A percentile compares a stretch with the other conserved stretches of the same genome.
Evolutionary conservation across 2,797 vertebrate species (phyloP).

Genomic region (Moxostoma hubbsi): DNA sequence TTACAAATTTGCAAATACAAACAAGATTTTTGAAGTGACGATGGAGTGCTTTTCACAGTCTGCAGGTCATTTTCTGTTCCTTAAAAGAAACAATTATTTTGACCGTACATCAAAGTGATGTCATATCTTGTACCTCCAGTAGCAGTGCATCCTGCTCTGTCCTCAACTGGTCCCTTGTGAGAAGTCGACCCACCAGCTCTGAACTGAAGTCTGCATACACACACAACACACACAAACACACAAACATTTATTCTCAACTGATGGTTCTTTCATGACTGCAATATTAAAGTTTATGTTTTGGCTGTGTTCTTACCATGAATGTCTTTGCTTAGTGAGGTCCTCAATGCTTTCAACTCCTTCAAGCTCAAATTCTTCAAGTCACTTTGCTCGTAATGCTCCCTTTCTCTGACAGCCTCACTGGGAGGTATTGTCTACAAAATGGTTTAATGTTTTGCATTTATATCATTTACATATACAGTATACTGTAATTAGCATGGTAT

Average conservation of each 20-base stretch:
- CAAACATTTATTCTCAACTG: neutral
- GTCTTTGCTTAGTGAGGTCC: conserved; percentile 70
- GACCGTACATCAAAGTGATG: conserved; percentile 62
- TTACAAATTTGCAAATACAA: neutral
- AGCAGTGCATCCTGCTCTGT: conserved; percentile 83
- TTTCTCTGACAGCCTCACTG: conserved; percentile 61
- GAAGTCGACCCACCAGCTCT: conserved; percentile 79
- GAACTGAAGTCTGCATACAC: conserved; percentile 74
- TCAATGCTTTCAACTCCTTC: conserved; percentile 69
- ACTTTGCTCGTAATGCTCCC: conserved; percentile 71
- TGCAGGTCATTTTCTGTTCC: conserved; percentile 28
- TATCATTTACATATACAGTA: neutral
- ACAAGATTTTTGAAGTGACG: conserved; percentile 45
- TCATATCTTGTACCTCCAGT: conserved; percentile 81
- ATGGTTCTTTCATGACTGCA: neutral
- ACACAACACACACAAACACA: conserved; percentile 14
- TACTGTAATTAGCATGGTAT: neutral
- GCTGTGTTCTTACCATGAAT: conserved; percentile 69
- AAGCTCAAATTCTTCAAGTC: conserved; percentile 69
- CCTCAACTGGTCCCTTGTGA: conserved; percentile 79
- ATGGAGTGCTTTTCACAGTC: conserved; percentile 56
- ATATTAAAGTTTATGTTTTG: neutral
- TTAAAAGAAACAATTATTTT: conserved; percentile 18
- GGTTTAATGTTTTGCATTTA: conserved; percentile 10
- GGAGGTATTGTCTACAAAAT: conserved; percentile 58